phyloP scores from a whole-genome alignment of 1,140 invertebrate species.

The Zaprionus camerounensis region DNA sequence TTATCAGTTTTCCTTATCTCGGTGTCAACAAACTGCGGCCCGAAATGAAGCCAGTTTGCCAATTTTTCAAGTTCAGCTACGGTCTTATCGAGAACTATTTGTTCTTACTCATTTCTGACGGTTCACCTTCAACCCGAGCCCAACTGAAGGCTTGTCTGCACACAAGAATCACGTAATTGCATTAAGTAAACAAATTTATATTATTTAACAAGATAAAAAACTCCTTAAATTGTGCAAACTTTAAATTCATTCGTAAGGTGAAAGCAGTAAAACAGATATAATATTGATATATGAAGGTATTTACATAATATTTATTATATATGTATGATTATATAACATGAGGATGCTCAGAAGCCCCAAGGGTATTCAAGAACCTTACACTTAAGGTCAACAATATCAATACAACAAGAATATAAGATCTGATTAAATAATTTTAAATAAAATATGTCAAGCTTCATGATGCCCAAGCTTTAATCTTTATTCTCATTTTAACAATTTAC shows the following conservation, averaged over 20 bases:
- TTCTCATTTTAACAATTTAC: neutral
- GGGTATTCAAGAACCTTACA: neutral
- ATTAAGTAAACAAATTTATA: neutral
- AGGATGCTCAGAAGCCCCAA: neutral
- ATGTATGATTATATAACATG: neutral
- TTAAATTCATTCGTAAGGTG: neutral
- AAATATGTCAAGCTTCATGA: too few species aligned
- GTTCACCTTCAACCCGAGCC: slow-evolving; percentile 44
- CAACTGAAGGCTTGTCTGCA: neutral
- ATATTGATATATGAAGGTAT: too few species aligned
- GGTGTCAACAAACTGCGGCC: slow-evolving; percentile 51
- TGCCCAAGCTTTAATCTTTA: too few species aligned
- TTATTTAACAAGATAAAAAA: neutral
- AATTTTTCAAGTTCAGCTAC: slow-evolving; percentile 58
- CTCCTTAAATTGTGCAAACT: neutral
- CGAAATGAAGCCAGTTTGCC: slow-evolving; percentile 36
- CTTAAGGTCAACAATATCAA: neutral
- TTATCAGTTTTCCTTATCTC: slow-evolving; percentile 51
- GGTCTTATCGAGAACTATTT: slow-evolving; percentile 53
- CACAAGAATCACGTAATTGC: neutral
- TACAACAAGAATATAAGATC: too few species aligned
- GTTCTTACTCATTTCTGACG: slow-evolving; percentile 32
- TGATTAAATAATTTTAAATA: too few species aligned
- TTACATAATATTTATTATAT: too few species aligned
- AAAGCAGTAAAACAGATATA: neutral